These are phyloP conservation scores for Nasalis larvatus DNA, from an alignment of 2,113 vertebrate genomes.

Conservation along the genomic window DNA sequence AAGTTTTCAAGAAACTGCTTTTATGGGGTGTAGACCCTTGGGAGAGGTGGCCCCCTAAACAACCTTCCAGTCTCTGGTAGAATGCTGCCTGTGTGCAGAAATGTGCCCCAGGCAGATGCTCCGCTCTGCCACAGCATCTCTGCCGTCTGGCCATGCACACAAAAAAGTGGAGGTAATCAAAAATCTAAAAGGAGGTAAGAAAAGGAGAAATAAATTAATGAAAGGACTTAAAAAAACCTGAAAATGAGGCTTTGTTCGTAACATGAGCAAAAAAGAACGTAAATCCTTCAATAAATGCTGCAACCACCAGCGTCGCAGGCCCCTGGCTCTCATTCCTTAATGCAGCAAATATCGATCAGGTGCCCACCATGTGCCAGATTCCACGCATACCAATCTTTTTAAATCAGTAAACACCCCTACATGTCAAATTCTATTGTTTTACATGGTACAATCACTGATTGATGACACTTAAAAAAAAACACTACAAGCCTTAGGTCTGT, in stretches of 20 bases:
- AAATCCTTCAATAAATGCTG: background rate
- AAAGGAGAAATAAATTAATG: background rate
- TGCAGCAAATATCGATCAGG: background rate
- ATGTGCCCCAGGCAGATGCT: background rate
- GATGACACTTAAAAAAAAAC: background rate
- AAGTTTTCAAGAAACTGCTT: background rate
- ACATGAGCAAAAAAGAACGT: background rate
- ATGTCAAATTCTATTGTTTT: background rate
- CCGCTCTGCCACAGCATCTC: background rate
- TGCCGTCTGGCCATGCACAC: background rate
- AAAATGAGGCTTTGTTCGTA: background rate
- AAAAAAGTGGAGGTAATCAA: background rate
- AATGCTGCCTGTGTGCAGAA: background rate
- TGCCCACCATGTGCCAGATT: background rate
- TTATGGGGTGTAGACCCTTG: background rate
- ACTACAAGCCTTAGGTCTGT: background rate
- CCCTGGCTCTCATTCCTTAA: background rate
- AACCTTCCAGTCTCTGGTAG: background rate
- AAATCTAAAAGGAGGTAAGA: background rate
- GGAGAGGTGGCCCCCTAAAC: background rate
- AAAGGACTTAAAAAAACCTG: background rate
- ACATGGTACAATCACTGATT: background rate
- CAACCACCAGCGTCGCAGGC: background rate
- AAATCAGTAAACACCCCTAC: background rate
- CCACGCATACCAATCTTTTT: background rate